phyloP scores from a whole-genome alignment of 2,113 vertebrate genomes.

The Centrocercus urophasianus region DNA sequence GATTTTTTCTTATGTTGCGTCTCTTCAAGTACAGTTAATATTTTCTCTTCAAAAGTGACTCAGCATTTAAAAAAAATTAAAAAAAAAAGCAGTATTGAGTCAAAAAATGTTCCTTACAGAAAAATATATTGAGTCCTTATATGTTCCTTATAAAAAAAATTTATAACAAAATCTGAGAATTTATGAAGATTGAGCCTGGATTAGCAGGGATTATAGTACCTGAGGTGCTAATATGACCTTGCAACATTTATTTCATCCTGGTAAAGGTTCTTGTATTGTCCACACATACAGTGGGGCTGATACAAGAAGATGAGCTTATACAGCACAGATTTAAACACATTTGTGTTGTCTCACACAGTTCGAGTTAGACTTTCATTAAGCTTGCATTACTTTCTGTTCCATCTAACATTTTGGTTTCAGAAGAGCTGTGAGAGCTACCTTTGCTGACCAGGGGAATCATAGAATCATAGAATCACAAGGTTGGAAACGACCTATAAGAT shows the following conservation, averaged over 20 bases:
- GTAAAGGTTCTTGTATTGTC: neutral
- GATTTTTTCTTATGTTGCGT: neutral
- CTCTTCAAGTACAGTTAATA: neutral
- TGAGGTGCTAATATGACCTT: neutral
- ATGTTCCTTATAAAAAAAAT: neutral
- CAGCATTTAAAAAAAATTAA: neutral
- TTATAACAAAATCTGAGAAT: neutral
- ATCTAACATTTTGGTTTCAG: neutral
- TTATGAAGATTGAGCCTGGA: neutral
- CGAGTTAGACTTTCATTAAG: neutral
- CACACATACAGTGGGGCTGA: neutral
- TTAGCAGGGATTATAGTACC: neutral
- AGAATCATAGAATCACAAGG: too few species aligned
- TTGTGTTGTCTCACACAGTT: neutral
- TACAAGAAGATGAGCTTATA: neutral
- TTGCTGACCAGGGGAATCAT: neutral
- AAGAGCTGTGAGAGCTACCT: neutral
- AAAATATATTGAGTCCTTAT: neutral
- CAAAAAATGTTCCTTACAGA: neutral
- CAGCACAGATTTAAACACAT: neutral
- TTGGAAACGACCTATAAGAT: too few species aligned
- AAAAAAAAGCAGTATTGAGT: neutral
- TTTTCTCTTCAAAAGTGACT: neutral
- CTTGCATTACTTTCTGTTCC: neutral
- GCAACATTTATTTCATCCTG: neutral